Base-by-base conservation (phyloP, 2,888 invertebrate genomes). In the Agapostemon virescens region DNA sequence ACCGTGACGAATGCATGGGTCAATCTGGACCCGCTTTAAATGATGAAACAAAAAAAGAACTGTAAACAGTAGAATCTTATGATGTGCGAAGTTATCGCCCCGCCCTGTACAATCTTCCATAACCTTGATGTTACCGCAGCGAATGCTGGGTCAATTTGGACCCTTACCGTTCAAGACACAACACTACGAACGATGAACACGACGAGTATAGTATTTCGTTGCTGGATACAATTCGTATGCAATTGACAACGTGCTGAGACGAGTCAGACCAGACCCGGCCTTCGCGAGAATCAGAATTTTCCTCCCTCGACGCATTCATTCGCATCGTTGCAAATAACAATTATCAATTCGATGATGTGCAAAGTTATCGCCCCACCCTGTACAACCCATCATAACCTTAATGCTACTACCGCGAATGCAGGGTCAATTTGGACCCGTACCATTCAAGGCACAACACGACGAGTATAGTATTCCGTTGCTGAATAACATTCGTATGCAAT, bases 301-400 rank as follows among this genome's bases (percentile, higher is more conserved):
- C 3, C n/a, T 49, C 49, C 1, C 49, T 49, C n/a, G n/a, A n/a
- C n/a, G 0, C 11, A 49, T 49, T 49, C 3, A n/a, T 49, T n/a
- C 3, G 0, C 1, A 1, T n/a, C n/a, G n/a, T 49, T n/a, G 3
- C 3, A 11, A 49, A 49, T 2, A 11, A 49, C n/a, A 49, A 11
- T n/a, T 20, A 49, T 11, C n/a, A n/a, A 49, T 49, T n/a, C n/a
- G 9, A n/a, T n/a, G 3, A 3, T n/a, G 49, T n/a, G n/a, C 7
- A n/a, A n/a, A n/a, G n/a, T n/a, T 49, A 49, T 49, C n/a, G 49
- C 49, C 49, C 49, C 49, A 49, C 49, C 49, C 49, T 49, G n/a
- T n/a, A 20, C 49, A n/a, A n/a, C 11, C n/a, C 2, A n/a, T 49
- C n/a, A 49, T 49, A 49, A 49, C n/a, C n/a, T 49, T 33, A 33